Evolutionary conservation across 1,140 invertebrate genomes (phyloP).

Genomic region (Bathynomus jamesi): DNA sequence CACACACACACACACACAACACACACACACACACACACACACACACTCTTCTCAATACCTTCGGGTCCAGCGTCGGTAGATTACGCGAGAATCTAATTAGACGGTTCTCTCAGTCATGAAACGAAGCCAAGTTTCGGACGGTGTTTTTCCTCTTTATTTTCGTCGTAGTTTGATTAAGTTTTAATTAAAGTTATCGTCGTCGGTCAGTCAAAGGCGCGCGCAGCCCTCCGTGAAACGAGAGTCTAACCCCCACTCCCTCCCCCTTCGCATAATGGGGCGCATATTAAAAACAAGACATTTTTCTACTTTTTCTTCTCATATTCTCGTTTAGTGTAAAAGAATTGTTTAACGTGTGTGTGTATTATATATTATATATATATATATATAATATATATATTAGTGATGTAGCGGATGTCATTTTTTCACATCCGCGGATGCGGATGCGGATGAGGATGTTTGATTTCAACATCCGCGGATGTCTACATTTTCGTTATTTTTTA

Average conservation of each 20-base stretch:
- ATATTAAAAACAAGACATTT: constrained; percentile 29
- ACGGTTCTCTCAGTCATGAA: constrained; percentile 32
- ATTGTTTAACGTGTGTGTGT: too few relatives aligned
- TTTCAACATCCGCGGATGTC: too few relatives aligned
- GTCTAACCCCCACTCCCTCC: too few relatives aligned
- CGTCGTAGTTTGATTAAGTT: constrained; percentile 37
- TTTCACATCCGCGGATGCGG: too few relatives aligned
- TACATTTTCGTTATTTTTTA: too few relatives aligned
- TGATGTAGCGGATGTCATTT: too few relatives aligned
- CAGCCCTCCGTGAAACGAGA: constrained; percentile 30
- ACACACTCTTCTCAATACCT: constrained; percentile 18
- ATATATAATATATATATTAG: too few relatives aligned
- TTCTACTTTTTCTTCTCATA: not conserved
- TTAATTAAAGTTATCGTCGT: constrained; percentile 37
- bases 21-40: not conserved
- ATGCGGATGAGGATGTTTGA: too few relatives aligned
- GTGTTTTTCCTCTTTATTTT: constrained; percentile 36
- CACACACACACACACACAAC: too few relatives aligned
- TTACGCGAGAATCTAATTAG: constrained; percentile 35
- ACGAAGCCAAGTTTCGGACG: constrained; percentile 32
- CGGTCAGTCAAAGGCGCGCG: constrained; percentile 34
- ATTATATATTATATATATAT: too few relatives aligned
- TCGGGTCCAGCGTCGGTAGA: constrained; percentile 27
- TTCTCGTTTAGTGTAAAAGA: not conserved
- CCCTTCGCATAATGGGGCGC: constrained; percentile 29